Evolutionary conservation across 2,888 invertebrate species (phyloP).

Genomic region (Orthosia gothica): DNA sequence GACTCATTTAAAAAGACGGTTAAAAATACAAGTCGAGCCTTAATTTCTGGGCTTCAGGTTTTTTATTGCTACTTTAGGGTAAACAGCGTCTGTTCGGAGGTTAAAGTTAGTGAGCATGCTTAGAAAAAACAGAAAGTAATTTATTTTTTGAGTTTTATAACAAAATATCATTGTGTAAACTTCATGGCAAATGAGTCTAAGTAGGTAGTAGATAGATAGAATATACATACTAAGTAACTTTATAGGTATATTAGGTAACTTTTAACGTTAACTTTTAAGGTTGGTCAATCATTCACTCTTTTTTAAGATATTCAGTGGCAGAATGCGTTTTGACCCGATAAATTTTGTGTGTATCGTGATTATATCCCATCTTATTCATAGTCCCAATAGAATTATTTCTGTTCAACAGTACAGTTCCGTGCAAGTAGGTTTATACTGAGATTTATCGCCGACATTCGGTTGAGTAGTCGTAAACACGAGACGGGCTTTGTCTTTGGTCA

Average conservation of each 20-base stretch:
- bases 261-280: no score
- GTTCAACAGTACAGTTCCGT: no score
- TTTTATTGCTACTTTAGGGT: slow-evolving; percentile 45
- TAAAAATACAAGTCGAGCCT: slow-evolving; percentile 17
- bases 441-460: not conserved
- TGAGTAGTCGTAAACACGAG: slow-evolving; percentile 15
- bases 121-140: not conserved
- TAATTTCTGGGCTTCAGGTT: slow-evolving; percentile 17
- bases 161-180: no score
- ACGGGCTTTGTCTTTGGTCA: not conserved
- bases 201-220: no score
- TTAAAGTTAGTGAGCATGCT: not conserved
- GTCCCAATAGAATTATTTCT: no score
- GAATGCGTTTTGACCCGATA: no score
- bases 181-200: no score
- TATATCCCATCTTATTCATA: no score
- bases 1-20: slow-evolving; percentile 18
- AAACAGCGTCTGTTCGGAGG: slow-evolving; percentile 29
- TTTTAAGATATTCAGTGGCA: no score
- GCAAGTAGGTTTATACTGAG: not conserved
- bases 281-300: no score
- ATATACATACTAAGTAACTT: not conserved
- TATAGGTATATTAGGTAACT: no score
- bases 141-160: not conserved
- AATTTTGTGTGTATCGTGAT: no score